phyloP scores from a whole-genome alignment of 64 coral and sea anemone species.

The Montipora capricornis region DNA sequence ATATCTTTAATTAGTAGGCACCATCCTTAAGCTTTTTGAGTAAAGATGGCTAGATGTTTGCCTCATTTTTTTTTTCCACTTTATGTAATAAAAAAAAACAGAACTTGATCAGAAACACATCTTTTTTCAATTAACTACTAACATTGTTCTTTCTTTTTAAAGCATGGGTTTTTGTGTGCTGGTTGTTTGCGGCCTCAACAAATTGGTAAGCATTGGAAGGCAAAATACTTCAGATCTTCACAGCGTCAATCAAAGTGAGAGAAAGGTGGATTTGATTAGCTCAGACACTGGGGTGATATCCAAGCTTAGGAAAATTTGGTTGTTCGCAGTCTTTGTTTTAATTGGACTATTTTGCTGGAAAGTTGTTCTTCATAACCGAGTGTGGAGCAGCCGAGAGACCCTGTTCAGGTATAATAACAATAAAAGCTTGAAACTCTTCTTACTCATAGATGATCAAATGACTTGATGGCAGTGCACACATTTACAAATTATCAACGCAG shows the following conservation, averaged over 20 bases:
- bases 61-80: too few species aligned
- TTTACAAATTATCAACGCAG: too few species aligned
- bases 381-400: constrained; percentile 89
- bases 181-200: constrained; percentile 74
- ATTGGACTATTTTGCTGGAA: constrained; percentile 85
- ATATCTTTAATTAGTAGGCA: too few species aligned
- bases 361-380: constrained; percentile 66
- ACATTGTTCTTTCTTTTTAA: neutral
- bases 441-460: too few species aligned
- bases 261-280: neutral
- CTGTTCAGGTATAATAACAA: constrained; percentile 74
- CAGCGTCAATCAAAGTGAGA: neutral
- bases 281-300: neutral
- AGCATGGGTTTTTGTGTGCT: constrained; percentile 93
- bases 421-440: neutral
- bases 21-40: too few species aligned
- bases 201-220: constrained; percentile 18
- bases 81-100: too few species aligned
- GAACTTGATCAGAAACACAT: too few species aligned
- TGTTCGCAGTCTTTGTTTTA: constrained; percentile 38
- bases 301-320: neutral
- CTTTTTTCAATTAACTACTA: neutral
- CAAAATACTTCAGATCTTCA: neutral
- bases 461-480: too few species aligned
- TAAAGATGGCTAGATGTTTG: too few species aligned